Evolutionary conservation across 2,888 invertebrate genomes (phyloP).

Genomic region (Deilephila porcellus): DNA sequence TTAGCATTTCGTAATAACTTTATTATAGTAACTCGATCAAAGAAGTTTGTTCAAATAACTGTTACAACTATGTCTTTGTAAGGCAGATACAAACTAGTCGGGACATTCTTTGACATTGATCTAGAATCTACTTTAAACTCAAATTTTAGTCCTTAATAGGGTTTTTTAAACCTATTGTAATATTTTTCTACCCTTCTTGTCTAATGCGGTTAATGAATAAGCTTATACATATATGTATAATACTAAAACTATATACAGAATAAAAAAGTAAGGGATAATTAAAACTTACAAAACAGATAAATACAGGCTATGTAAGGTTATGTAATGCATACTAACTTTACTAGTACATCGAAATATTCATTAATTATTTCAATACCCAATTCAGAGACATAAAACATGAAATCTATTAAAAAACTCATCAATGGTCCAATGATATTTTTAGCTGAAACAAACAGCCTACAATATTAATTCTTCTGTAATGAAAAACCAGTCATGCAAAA

Average conservation of each 20-base stretch:
- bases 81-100: background rate
- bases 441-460: conserved; percentile 61
- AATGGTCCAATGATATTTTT: conserved; percentile 50
- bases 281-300: no score
- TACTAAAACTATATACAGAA: no score
- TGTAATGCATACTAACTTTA: no score
- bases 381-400: background rate
- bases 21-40: background rate
- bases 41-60: background rate
- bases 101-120: no score
- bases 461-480: conserved; percentile 71
- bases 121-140: no score
- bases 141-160: no score
- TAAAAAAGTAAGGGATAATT: no score
- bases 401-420: conserved; percentile 26
- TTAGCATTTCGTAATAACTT: conserved; percentile 23
- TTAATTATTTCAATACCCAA: background rate
- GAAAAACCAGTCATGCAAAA: conserved; percentile 73
- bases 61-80: background rate
- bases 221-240: no score
- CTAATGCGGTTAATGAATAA: no score
- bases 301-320: no score
- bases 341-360: background rate
- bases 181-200: no score
- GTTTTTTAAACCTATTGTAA: no score